Evolutionary conservation across 2,113 vertebrate species (phyloP).

Genomic region (Ploceus nigricollis): DNA sequence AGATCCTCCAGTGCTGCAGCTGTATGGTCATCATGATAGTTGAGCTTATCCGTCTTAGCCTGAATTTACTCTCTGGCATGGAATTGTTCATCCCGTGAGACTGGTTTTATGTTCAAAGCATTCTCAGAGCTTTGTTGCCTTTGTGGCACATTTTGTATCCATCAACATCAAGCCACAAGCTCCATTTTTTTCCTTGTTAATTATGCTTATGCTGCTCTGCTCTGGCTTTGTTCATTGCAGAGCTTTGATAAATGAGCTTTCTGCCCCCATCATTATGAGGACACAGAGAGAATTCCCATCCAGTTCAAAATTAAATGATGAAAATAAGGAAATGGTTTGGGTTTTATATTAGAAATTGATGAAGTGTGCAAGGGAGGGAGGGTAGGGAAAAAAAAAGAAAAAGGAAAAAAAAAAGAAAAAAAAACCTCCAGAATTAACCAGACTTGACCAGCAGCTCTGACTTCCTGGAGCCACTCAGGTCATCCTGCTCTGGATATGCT

Average conservation of each 20-base stretch:
- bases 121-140: slow-evolving; percentile 55
- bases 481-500: not conserved
- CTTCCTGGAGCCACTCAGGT: not conserved
- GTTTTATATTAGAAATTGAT: slow-evolving; percentile 34
- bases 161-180: slow-evolving; percentile 60
- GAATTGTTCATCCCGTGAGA: slow-evolving; percentile 29
- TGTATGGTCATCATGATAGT: not conserved
- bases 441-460: not conserved
- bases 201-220: slow-evolving; percentile 32
- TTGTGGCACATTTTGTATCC: slow-evolving; percentile 62
- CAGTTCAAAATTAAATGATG: slow-evolving; percentile 26
- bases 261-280: slow-evolving; percentile 10
- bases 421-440: not conserved
- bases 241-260: slow-evolving; percentile 58
- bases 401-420: no score
- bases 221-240: slow-evolving; percentile 43
- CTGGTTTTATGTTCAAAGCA: slow-evolving; percentile 54
- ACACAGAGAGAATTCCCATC: not conserved
- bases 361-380: not conserved
- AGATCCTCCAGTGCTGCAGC: not conserved
- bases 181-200: slow-evolving; percentile 46
- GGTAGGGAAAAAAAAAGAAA: fast-evolving
- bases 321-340: slow-evolving; percentile 32
- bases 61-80: not conserved
- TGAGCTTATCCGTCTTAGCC: not conserved